Percentiles rank a stretch among this genome's conserved stretches.
Conservation (phyloP, 2,888 invertebrate genomes). For the Drosophila testacea region DNA sequence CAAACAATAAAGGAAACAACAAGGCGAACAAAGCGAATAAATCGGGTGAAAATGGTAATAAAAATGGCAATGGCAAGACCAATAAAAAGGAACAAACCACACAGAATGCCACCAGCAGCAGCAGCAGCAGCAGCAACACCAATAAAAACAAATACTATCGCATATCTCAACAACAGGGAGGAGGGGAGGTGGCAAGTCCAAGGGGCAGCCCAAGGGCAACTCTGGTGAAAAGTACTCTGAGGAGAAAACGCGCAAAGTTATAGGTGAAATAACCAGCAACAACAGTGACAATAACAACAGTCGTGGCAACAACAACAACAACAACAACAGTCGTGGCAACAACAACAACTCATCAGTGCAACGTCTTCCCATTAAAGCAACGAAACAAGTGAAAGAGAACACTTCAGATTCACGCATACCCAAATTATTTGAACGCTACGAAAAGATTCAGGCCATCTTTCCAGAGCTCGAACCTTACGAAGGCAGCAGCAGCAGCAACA, state of each 20-base stretch:
- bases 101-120: constrained; percentile 25
- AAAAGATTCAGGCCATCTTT: constrained; percentile 91
- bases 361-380: constrained; percentile 83
- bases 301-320: constrained; percentile 20
- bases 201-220: constrained; percentile 64
- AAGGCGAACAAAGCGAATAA: constrained; percentile 59
- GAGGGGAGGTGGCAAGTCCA: constrained; percentile 48
- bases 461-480: constrained; percentile 88
- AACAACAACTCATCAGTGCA: constrained; percentile 25
- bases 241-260: constrained; percentile 75
- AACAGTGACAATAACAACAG: constrained; percentile 36
- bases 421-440: constrained; percentile 90
- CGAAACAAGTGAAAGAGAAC: constrained; percentile 84
- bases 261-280: constrained; percentile 67
- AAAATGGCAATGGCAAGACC: constrained; percentile 49
- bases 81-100: constrained; percentile 67
- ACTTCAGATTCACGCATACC: constrained; percentile 87
- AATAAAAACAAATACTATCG: constrained; percentile 84
- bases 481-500: constrained; percentile 51
- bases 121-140: constrained; percentile 37
- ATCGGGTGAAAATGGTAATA: constrained; percentile 43
- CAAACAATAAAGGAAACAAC: constrained; percentile 51
- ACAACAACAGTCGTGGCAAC: constrained; percentile 18
- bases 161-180: constrained; percentile 74
- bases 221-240: constrained; percentile 74